Evolutionary conservation across 2,113 vertebrate genomes (phyloP).

Genomic region (Lontra canadensis): DNA sequence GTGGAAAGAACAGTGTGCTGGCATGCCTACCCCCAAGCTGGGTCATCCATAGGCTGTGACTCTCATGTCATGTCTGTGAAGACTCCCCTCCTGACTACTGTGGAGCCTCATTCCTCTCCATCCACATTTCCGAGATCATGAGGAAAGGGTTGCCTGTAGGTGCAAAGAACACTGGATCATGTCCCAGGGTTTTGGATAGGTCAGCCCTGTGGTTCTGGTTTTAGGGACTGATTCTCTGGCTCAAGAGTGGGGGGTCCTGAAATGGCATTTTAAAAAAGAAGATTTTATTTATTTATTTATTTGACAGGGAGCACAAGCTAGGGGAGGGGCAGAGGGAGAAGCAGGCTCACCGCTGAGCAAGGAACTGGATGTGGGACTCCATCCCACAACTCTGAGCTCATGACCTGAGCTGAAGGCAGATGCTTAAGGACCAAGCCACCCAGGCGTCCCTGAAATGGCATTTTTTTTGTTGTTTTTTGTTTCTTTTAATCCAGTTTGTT

Average conservation of each 20-base stretch:
- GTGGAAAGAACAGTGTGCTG: background rate
- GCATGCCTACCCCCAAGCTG: background rate
- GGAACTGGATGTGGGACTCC: no score
- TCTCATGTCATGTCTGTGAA: accelerated
- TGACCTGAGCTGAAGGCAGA: no score
- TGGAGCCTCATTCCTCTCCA: background rate
- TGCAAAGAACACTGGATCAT: background rate
- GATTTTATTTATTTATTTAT: no score
- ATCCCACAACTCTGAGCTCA: no score
- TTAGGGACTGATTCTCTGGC: no score
- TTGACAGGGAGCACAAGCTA: no score
- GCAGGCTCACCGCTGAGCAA: no score
- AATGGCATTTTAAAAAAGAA: no score
- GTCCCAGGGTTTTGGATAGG: background rate
- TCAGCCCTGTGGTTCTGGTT: background rate
- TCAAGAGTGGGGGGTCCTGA: background rate
- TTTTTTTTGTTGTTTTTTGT: background rate
- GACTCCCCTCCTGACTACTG: background rate
- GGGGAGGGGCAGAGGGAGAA: no score
- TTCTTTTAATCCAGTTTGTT: background rate
- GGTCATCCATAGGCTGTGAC: background rate
- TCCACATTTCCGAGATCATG: accelerated
- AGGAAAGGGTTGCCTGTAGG: background rate
- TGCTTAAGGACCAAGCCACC: no score
- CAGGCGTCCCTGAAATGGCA: no score